Percentiles rank a stretch among this genome's conserved stretches.
Conservation (phyloP, 2,888 invertebrate species). For the Eremobia ochroleuca region DNA sequence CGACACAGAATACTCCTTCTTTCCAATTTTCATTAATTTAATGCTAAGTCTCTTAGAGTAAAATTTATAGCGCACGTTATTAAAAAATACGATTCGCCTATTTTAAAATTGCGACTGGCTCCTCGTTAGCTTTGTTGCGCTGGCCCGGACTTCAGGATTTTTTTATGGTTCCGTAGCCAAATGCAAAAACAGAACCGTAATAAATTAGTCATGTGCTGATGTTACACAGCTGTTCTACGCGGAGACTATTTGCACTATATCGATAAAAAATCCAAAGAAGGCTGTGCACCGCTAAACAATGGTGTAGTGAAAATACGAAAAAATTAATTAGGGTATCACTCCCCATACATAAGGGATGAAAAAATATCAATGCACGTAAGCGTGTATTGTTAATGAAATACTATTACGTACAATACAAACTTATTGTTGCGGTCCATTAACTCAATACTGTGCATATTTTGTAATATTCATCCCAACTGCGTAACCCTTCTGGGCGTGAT, state of each 20-base stretch:
- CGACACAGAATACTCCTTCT: neutral
- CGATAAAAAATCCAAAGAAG: neutral
- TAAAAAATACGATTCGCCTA: neutral
- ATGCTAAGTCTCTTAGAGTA: neutral
- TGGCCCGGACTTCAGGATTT: neutral
- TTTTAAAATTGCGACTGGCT: neutral
- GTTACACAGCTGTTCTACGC: neutral
- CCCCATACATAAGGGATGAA: neutral
- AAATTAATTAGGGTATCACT: neutral
- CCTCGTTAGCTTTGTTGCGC: neutral
- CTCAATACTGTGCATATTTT: neutral
- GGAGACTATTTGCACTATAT: neutral
- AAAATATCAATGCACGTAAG: neutral
- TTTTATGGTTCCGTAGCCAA: neutral
- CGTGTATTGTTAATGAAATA: neutral
- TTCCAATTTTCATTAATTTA: neutral
- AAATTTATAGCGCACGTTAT: neutral
- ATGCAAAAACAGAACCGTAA: neutral
- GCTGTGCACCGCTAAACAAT: neutral
- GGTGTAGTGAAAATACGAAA: neutral
- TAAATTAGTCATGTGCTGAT: neutral
- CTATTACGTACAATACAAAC: neutral
- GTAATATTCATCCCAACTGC: neutral
- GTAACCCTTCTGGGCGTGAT: neutral
- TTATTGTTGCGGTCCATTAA: neutral